Base-by-base conservation (phyloP, 2,888 invertebrate genomes). In the Nebria salina region DNA sequence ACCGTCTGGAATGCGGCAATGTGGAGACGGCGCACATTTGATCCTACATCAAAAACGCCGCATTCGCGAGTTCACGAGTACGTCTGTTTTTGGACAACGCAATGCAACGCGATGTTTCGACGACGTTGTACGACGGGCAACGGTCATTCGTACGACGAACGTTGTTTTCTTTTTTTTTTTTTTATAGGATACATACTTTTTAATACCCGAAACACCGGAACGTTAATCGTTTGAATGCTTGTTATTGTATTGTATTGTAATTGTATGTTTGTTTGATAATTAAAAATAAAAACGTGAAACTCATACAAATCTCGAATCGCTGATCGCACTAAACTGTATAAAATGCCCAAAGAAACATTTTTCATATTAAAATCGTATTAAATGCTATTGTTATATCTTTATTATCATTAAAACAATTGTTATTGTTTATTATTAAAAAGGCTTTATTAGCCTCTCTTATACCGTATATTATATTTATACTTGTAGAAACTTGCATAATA, bases 321-420 rank as follows among this genome's bases (percentile, higher is more conserved):
- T 76, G 76, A 74, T 76, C 81, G 83, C 83, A 84, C 85, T 85
- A 85, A 83, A 82, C 83, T 83, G 84, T 85, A 85, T 85, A 87
- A 88, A 88, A 88, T 88, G 88, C 88, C 88, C 88, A 88, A 88
- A 88, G 87, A 87, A 88, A 87, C 86, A 81, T 86, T 84, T 54
- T 84, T 84, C 83, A 87, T 88, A 88, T 87, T 88, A 87, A 88
- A 88, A 88, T 88, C 86, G 87, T 88, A 88, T 88, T 88, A 88
- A 88, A 88, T 86, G 86, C 88, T 88, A 88, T 87, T 86, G 86
- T 88, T 88, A 88, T 86, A 87, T 85, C 85, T 86, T 86, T 86
- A 86, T 86, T 86, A 87, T 87, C 87, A 86, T 86, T 86, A 87
- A 87, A 87, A 87, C 85, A 87, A 87, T 54, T 86, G 84, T 88